Conservation (phyloP, 2,888 invertebrate genomes). For the Muscina levida region DNA sequence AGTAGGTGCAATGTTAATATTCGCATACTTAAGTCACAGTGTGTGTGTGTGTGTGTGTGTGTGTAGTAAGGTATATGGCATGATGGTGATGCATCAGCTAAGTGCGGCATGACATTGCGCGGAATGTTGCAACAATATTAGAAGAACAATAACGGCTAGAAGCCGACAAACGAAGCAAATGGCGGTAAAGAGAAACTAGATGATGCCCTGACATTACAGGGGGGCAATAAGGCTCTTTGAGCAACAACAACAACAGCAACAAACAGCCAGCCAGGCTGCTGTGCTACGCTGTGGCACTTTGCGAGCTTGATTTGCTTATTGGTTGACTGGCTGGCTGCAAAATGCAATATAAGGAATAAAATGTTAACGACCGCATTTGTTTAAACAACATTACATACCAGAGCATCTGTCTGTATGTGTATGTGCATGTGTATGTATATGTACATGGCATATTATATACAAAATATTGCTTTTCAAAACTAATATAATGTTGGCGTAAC, state of each 20-base stretch:
- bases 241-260: too few species aligned
- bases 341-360: conserved; percentile 62
- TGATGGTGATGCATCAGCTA: background rate
- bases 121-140: conserved; percentile 32
- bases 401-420: too few species aligned
- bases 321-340: conserved; percentile 6
- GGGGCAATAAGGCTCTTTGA: conserved; percentile 10
- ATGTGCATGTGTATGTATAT: too few species aligned
- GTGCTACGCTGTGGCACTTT: conserved; percentile 10
- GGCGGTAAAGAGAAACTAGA: conserved; percentile 38
- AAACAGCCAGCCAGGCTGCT: background rate
- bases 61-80: too few species aligned
- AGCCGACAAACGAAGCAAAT: background rate
- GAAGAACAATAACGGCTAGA: background rate
- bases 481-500: conserved; percentile 58
- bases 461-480: conserved; percentile 55
- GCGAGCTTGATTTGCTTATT: conserved; percentile 27
- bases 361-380: conserved; percentile 66
- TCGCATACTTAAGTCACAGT: conserved; percentile 41
- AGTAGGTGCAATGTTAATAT: conserved; percentile 59
- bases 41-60: background rate
- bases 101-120: conserved; percentile 14
- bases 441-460: conserved; percentile 22
- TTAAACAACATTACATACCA: conserved; percentile 26
- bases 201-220: conserved; percentile 42